These are phyloP conservation scores for Tragopan temminckii DNA, from an alignment of 2,797 vertebrate genomes.

Conservation along the genomic window DNA sequence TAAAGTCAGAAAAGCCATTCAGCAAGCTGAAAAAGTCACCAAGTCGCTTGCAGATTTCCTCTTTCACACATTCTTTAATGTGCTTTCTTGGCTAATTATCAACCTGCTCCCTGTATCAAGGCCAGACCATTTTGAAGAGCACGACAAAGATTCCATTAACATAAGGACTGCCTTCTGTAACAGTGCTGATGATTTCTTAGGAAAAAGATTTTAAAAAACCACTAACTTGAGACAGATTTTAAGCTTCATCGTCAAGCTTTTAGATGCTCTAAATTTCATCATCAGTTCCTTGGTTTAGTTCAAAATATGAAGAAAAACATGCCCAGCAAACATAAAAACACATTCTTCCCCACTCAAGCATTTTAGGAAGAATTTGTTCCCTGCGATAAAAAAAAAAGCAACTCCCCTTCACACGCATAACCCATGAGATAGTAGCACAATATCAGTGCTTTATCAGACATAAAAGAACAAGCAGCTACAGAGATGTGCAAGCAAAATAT, in stretches of 20 bases:
- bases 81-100: conserved; percentile 2
- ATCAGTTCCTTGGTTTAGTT: background rate
- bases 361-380: background rate
- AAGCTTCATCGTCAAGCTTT: background rate
- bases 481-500: background rate
- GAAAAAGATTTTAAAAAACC: background rate
- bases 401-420: accelerated
- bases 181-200: background rate
- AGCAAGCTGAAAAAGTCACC: background rate
- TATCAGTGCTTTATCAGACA: background rate
- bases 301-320: background rate
- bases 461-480: background rate
- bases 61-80: background rate
- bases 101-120: background rate
- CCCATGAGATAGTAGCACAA: background rate
- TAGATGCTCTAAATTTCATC: background rate
- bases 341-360: background rate
- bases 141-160: background rate
- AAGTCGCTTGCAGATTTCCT: background rate
- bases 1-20: background rate
- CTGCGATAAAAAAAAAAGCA: background rate
- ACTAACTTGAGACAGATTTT: background rate
- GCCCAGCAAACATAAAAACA: background rate
- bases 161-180: background rate
- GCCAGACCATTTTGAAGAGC: background rate